These are phyloP conservation scores for Lycopodina hypogea DNA, from an alignment of 37 sponge, comb jelly and placozoan species.

Conservation along the genomic window DNA sequence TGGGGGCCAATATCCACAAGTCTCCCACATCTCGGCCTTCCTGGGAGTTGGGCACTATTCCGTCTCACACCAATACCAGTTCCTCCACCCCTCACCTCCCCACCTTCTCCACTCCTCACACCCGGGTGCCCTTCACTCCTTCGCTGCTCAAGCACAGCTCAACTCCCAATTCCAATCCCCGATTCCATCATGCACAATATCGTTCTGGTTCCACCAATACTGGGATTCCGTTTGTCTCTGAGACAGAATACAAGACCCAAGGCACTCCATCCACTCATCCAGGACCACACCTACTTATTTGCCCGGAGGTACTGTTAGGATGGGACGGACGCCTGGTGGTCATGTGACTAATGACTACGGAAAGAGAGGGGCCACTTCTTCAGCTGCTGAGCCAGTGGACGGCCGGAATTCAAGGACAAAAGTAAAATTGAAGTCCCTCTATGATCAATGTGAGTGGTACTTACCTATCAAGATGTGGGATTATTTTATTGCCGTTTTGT, in stretches of 20 bases:
- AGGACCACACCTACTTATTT: background rate
- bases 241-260: background rate
- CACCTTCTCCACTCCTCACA: conserved; percentile 6
- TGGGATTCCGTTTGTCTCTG: background rate
- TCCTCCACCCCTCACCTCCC: background rate
- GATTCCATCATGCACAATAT: background rate
- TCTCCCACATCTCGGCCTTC: background rate
- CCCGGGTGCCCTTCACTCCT: background rate
- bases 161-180: background rate
- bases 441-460: conserved; percentile 53
- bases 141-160: background rate
- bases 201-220: background rate
- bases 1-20: background rate
- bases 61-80: conserved; percentile 1
- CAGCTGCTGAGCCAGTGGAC: background rate
- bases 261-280: background rate
- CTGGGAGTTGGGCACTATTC: conserved; percentile 32
- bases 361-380: background rate
- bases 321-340: background rate
- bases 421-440: conserved; percentile 41
- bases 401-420: background rate
- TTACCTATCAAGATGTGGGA: background rate
- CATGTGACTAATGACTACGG: background rate
- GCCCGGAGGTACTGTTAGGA: background rate
- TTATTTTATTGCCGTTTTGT: background rate